phyloP scores from a whole-genome alignment of 1,140 invertebrate genomes.

The Nebria ingens region DNA sequence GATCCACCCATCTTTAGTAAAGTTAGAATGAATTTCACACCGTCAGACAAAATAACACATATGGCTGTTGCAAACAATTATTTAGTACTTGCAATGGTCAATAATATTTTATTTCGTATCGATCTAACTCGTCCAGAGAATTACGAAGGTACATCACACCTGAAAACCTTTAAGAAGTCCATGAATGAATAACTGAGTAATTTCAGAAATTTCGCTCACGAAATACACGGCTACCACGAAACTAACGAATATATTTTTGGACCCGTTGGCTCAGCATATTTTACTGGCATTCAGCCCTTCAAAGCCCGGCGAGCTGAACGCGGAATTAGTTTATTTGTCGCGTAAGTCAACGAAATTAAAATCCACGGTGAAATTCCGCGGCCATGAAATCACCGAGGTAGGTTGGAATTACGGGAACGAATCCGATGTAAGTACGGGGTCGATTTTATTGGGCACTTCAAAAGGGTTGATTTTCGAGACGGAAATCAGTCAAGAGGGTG shows the following conservation, averaged over 20 bases:
- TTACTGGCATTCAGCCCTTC: slow-evolving; percentile 61
- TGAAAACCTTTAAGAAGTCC: slow-evolving; percentile 11
- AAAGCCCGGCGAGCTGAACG: slow-evolving; percentile 46
- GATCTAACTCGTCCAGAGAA: slow-evolving; percentile 69
- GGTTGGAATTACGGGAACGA: slow-evolving; percentile 77
- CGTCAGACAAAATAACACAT: slow-evolving; percentile 65
- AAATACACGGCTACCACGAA: slow-evolving; percentile 51
- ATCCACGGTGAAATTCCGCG: slow-evolving; percentile 52
- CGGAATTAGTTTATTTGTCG: slow-evolving; percentile 72
- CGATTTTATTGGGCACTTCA: slow-evolving; percentile 81
- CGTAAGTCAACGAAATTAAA: slow-evolving; percentile 40
- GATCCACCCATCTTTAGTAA: slow-evolving; percentile 69
- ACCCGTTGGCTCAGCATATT: slow-evolving; percentile 77
- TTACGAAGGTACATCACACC: slow-evolving; percentile 62
- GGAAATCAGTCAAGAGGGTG: slow-evolving; percentile 68
- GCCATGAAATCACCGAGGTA: slow-evolving; percentile 81
- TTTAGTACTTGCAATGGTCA: slow-evolving; percentile 73
- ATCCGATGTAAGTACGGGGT: slow-evolving; percentile 57
- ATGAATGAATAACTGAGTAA: slow-evolving; percentile 8
- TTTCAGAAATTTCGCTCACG: slow-evolving; percentile 46
- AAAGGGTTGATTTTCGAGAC: slow-evolving; percentile 88
- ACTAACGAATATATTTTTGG: slow-evolving; percentile 66
- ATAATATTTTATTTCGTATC: slow-evolving; percentile 68
- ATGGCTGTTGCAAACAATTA: slow-evolving; percentile 72
- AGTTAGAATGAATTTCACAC: slow-evolving; percentile 65